Base-by-base conservation (phyloP, 2,888 invertebrate genomes). In the Incurvaria masculella region DNA sequence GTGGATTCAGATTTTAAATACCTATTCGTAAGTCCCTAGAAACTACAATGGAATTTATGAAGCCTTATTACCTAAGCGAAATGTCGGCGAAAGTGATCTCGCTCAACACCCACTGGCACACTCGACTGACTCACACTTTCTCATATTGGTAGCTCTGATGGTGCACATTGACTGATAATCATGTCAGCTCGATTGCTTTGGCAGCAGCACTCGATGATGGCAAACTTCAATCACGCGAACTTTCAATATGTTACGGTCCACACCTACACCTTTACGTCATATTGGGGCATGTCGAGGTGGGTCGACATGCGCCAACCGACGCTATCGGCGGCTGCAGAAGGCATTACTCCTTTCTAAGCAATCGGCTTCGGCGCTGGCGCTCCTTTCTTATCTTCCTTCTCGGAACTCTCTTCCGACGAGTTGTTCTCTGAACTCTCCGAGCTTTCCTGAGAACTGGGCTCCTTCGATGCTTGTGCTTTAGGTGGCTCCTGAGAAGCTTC, bases 231-330 rank as follows among this genome's bases (percentile, higher is more conserved):
- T n/a, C n/a, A n/a, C n/a, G n/a, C n/a, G n/a, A n/a, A n/a, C n/a
- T n/a, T n/a, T n/a, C n/a, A n/a, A n/a, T n/a, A n/a, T n/a, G n/a
- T n/a, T n/a, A n/a, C n/a, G n/a, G n/a, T n/a, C n/a, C n/a, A n/a
- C n/a, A n/a, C n/a, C n/a, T n/a, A n/a, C n/a, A n/a, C n/a, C n/a
- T n/a, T n/a, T n/a, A n/a, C n/a, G n/a, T n/a, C n/a, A n/a, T n/a
- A n/a, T n/a, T 68, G 45, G 39, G 44, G 75, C 72, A 72, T 70
- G 76, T 76, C 78, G 78, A 78, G 75, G 66, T 60, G 53, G 54
- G 73, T 75, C 73, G 78, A 78, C 74, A 69, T 75, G 72, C 72
- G 74, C 65, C 68, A 69, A 64, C 72, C 70, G 73, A 75, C 63
- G 47, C 52, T 20, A 51, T n/a, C n/a, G n/a, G n/a, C n/a, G n/a